A percentile compares a stretch with the other conserved stretches of the same genome.
Conservation (phyloP, 1,140 invertebrate genomes). For the Euwallacea similis region DNA sequence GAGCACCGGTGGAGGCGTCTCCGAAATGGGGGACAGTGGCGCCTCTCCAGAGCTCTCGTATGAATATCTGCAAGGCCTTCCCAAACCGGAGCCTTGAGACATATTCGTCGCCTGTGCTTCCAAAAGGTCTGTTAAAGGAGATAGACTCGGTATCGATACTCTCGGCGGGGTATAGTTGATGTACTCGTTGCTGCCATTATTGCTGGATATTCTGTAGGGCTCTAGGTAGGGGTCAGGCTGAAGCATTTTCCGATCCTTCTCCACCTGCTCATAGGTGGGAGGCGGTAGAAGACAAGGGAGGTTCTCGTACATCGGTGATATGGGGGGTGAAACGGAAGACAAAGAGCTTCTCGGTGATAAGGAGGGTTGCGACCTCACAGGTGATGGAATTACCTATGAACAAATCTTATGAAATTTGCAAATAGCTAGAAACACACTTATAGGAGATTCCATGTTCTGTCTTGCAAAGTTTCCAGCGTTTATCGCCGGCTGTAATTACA, state of each 20-base stretch:
- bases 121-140: constrained; percentile 48
- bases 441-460: too few species aligned
- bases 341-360: constrained; percentile 82
- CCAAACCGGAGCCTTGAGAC: constrained; percentile 58
- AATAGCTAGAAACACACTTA: too few species aligned
- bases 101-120: constrained; percentile 45
- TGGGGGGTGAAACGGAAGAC: constrained; percentile 83
- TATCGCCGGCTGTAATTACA: too few species aligned
- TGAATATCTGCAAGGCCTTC: constrained; percentile 57
- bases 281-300: constrained; percentile 65
- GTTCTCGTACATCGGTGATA: constrained; percentile 72
- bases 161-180: constrained; percentile 40
- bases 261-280: constrained; percentile 70
- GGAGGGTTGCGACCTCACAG: constrained; percentile 66
- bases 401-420: neutral
- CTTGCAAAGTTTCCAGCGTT: too few species aligned
- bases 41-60: constrained; percentile 57
- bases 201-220: constrained; percentile 54
- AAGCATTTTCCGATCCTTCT: constrained; percentile 51
- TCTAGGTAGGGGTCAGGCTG: constrained; percentile 51
- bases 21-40: constrained; percentile 71
- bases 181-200: constrained; percentile 48
- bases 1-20: constrained; percentile 68
- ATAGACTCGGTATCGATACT: constrained; percentile 46
- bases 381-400: constrained; percentile 55